These are phyloP conservation scores for Taeniopygia guttata DNA, from an alignment of 2,797 vertebrate species.

Conservation along the genomic window DNA sequence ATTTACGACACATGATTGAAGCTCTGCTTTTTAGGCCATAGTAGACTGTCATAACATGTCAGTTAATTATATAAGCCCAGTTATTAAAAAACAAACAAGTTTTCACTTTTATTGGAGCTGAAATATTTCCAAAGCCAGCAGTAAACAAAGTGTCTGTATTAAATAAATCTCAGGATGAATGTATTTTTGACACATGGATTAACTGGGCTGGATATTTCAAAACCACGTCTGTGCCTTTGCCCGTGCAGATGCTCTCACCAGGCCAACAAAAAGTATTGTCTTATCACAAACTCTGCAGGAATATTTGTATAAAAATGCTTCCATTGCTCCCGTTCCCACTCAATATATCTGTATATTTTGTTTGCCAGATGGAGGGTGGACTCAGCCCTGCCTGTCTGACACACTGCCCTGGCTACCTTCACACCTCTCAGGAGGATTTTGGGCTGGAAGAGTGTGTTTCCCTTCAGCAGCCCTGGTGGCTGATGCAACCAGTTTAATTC, in stretches of 20 bases:
- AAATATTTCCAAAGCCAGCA: not conserved
- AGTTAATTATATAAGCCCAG: not conserved
- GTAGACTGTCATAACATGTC: not conserved
- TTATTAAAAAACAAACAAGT: not conserved
- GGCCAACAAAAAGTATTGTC: not conserved
- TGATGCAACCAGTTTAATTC: not conserved
- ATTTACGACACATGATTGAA: not conserved
- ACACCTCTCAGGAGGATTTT: not conserved
- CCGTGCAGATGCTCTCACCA: fast-evolving
- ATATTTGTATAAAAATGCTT: not conserved
- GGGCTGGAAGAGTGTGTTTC: not conserved
- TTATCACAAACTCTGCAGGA: not conserved
- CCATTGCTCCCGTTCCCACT: not conserved
- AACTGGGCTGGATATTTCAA: not conserved
- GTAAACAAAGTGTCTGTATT: not conserved
- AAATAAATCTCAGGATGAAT: not conserved
- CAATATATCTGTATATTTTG: not conserved
- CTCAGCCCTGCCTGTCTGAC: not conserved
- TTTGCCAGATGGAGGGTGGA: not conserved
- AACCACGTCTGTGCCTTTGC: fast-evolving
- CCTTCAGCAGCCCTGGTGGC: not conserved
- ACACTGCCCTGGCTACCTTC: not conserved
- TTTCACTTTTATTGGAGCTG: not conserved
- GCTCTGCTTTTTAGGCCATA: not conserved
- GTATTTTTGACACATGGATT: not conserved